A percentile compares a stretch with the other conserved stretches of the same genome.
Conservation (phyloP, 2,888 invertebrate species). For the Melanotus villosus region DNA sequence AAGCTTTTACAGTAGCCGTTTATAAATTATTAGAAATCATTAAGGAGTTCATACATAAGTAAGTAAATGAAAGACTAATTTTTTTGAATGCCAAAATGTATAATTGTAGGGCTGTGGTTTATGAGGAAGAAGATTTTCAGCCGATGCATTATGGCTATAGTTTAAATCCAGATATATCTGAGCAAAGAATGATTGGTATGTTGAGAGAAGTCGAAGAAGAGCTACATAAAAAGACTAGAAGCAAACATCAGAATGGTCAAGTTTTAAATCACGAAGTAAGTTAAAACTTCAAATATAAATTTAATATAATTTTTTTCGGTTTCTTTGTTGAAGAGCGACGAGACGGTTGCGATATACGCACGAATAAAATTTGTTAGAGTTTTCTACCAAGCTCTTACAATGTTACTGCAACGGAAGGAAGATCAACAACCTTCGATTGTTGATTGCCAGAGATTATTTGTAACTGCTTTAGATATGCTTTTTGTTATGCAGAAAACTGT, state of each 20-base stretch:
- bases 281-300: background rate
- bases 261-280: constrained; percentile 23
- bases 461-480: constrained; percentile 87
- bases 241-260: constrained; percentile 31
- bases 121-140: constrained; percentile 97
- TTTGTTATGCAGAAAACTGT: constrained; percentile 85
- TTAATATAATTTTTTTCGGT: background rate
- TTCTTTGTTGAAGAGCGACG: constrained; percentile 67
- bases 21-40: constrained; percentile 93
- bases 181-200: constrained; percentile 85
- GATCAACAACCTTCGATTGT: constrained; percentile 75
- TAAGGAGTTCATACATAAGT: constrained; percentile 90
- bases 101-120: constrained; percentile 80
- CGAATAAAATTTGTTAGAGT: constrained; percentile 90
- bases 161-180: constrained; percentile 85
- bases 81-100: background rate
- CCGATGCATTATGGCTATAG: constrained; percentile 92
- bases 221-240: constrained; percentile 49
- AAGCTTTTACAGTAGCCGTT: constrained; percentile 88
- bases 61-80: constrained; percentile 63
- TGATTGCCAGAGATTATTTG: constrained; percentile 86
- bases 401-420: constrained; percentile 74
- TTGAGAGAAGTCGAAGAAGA: constrained; percentile 94
- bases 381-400: constrained; percentile 84
- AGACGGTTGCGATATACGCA: constrained; percentile 79